Evolutionary conservation across 2,888 invertebrate genomes (phyloP).

Genomic region (Tenthredo scrophulariae): DNA sequence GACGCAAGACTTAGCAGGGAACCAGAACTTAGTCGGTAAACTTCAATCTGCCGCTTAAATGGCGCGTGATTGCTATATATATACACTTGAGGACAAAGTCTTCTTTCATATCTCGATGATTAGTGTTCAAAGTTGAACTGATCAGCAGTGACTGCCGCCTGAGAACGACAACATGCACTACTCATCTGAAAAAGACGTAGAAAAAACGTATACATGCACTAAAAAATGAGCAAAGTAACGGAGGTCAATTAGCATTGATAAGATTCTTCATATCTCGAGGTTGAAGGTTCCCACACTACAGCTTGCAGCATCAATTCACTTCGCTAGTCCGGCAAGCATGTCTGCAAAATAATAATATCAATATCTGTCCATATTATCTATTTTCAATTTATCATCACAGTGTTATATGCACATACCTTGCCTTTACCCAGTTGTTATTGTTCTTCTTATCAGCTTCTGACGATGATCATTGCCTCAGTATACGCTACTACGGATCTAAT

Average conservation of each 20-base stretch:
- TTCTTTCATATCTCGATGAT: not conserved
- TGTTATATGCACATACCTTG: not conserved
- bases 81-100: slow-evolving; percentile 11
- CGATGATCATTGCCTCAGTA: not conserved
- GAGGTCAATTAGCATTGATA: not conserved
- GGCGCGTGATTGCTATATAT: not conserved
- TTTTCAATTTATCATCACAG: not conserved
- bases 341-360: not conserved
- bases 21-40: slow-evolving; percentile 24
- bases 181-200: not conserved
- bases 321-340: not conserved
- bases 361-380: not conserved
- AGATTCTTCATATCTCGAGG: not conserved
- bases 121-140: not conserved
- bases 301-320: not conserved
- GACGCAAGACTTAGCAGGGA: slow-evolving; percentile 34
- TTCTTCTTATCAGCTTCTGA: not conserved
- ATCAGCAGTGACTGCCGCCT: not conserved
- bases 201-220: not conserved
- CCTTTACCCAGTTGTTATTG: not conserved
- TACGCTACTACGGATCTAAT: not conserved
- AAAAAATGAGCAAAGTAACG: slow-evolving; percentile 3
- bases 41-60: slow-evolving; percentile 34
- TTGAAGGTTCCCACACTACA: not conserved
- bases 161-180: not conserved